Evolutionary conservation across 2,888 invertebrate genomes (phyloP).

Genomic region (Conistra vaccinii): DNA sequence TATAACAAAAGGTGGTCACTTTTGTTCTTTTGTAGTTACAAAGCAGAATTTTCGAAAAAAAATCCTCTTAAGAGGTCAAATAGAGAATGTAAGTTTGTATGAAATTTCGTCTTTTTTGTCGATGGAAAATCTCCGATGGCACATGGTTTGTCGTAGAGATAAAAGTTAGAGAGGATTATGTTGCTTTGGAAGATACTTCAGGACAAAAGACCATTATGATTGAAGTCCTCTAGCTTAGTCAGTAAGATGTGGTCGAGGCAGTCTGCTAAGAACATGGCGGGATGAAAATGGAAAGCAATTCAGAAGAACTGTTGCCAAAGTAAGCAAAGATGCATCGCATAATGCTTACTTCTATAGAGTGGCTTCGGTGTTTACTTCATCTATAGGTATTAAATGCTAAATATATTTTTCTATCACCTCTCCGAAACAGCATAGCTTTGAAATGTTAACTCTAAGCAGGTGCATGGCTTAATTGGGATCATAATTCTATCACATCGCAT

Average conservation of each 20-base stretch:
- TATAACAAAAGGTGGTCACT: no score
- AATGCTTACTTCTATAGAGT: neutral
- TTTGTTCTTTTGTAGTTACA: no score
- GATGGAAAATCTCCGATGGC: no score
- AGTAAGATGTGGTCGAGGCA: neutral
- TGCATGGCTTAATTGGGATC: neutral
- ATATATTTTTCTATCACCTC: neutral
- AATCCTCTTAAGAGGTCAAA: no score
- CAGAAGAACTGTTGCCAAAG: neutral
- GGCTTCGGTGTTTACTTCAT: neutral
- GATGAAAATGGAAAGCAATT: neutral
- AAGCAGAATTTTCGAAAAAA: no score
- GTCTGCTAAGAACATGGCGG: neutral
- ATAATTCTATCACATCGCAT: conserved; percentile 25
- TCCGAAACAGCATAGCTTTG: neutral
- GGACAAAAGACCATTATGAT: neutral
- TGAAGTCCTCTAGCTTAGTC: neutral
- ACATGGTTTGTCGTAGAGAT: neutral
- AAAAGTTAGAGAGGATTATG: neutral
- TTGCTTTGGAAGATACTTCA: neutral
- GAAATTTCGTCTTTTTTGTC: no score
- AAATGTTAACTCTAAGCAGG: neutral
- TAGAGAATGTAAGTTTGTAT: no score
- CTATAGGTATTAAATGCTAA: neutral
- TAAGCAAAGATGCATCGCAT: neutral